Percentiles rank a stretch among this genome's conserved stretches.
Conservation (phyloP, 2,888 invertebrate genomes). For the Nipponacmea schrenckii region DNA sequence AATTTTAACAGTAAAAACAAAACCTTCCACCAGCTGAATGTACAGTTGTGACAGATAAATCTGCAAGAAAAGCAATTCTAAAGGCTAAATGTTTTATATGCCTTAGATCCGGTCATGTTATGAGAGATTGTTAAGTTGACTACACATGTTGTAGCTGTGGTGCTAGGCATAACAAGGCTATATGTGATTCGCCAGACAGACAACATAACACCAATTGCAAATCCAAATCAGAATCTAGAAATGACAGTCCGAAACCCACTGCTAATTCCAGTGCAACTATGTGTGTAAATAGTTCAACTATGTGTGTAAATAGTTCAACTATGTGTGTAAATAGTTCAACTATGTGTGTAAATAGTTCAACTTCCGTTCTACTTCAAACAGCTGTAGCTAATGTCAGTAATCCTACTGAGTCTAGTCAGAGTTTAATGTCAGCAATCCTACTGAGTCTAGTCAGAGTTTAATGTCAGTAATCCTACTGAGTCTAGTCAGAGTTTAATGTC, state of each 20-base stretch:
- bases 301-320: no score
- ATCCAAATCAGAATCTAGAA: background rate
- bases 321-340: no score
- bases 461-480: no score
- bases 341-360: background rate
- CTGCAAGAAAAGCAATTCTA: background rate
- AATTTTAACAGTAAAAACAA: background rate
- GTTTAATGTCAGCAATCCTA: background rate
- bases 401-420: background rate
- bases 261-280: no score
- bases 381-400: background rate
- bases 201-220: background rate
- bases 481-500: no score
- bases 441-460: background rate
- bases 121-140: background rate
- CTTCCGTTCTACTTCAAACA: background rate
- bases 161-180: background rate
- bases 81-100: background rate
- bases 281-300: no score
- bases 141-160: background rate
- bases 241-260: background rate
- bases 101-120: conserved; percentile 1
- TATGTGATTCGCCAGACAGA: background rate
- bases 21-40: background rate
- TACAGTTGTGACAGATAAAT: background rate